Evolutionary conservation across 2,797 vertebrate genomes (phyloP).

Genomic region (Etheostoma perlongum): DNA sequence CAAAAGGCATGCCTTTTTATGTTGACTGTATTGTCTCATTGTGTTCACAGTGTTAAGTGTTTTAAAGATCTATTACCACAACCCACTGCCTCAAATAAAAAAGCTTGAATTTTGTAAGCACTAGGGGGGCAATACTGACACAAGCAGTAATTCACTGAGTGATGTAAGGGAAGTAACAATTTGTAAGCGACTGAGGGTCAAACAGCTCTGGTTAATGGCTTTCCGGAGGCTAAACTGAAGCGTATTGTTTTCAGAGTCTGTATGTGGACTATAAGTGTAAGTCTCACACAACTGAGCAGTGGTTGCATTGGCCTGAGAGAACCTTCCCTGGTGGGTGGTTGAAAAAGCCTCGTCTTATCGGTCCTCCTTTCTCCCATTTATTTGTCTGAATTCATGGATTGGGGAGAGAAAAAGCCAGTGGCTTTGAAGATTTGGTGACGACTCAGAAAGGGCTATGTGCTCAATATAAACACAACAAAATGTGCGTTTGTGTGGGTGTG

Average conservation of each 20-base stretch:
- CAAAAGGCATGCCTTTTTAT: slow-evolving; percentile 17
- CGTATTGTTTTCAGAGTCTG: slow-evolving; percentile 60
- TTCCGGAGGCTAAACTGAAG: slow-evolving; percentile 56
- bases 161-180: slow-evolving; percentile 38
- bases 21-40: slow-evolving; percentile 13
- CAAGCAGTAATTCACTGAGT: slow-evolving; percentile 49
- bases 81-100: slow-evolving; percentile 44
- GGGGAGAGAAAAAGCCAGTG: slow-evolving; percentile 68
- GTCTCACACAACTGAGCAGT: slow-evolving; percentile 53
- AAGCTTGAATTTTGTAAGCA: slow-evolving; percentile 21
- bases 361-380: slow-evolving; percentile 73
- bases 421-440: slow-evolving; percentile 86
- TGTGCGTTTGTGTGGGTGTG: slow-evolving; percentile 45
- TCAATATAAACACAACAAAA: slow-evolving; percentile 79
- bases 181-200: slow-evolving; percentile 50
- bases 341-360: slow-evolving; percentile 66
- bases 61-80: slow-evolving; percentile 33
- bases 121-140: slow-evolving; percentile 33
- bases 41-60: not conserved
- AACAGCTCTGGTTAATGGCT: slow-evolving; percentile 56
- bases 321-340: slow-evolving; percentile 66
- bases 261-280: slow-evolving; percentile 45
- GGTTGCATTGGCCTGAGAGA: slow-evolving; percentile 62
- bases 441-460: slow-evolving; percentile 74
- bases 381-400: slow-evolving; percentile 82